Base-by-base conservation (phyloP, 2,888 invertebrate genomes). In the Micoletzkya japonica region DNA sequence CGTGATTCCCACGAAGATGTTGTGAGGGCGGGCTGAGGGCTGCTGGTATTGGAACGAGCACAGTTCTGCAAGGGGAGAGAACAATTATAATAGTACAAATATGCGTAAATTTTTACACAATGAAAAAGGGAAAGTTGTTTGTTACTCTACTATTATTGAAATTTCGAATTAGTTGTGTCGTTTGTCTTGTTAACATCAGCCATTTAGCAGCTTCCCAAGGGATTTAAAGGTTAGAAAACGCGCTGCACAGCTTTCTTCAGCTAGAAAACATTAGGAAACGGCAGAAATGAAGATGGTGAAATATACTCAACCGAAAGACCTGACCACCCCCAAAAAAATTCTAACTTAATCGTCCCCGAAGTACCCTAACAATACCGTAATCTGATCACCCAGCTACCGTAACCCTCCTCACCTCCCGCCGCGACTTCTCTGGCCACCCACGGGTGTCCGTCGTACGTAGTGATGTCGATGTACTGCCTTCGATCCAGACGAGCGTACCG, bases 391-490 rank as follows among this genome's bases (percentile, higher is more conserved):
- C 26, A 24, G 30, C 44, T 17, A 24, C 89, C 88, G 86, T 90
- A n/a, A n/a, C n/a, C n/a, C n/a, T n/a, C 87, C 50, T 89, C 88
- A 80, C 92, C 92, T 61, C 90, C 90, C 0, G 92, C 91, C 0
- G 88, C 86, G 0, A 89, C 87, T 85, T 93, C 92, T 0, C 90
- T 88, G 83, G 92, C 93, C 74, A 93, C 90, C 93, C 93, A 94
- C 0, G 92, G 92, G 87, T 94, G 93, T 0, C 91, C 90, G 20
- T 90, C 90, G 85, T 88, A 94, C 0, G 93, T 92, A 80, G 92
- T 91, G 0, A 92, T 89, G 80, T 91, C 90, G 66, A 90, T 87
- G 80, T 86, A 89, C 4, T 88, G 87, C 0, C 87, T 87, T 0
- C 90, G 88, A 0, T 86, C 83, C n/a, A 93, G 83, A 0, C 88